phyloP scores from a whole-genome alignment of 1,140 invertebrate genomes.

The Drosophila miranda region DNA sequence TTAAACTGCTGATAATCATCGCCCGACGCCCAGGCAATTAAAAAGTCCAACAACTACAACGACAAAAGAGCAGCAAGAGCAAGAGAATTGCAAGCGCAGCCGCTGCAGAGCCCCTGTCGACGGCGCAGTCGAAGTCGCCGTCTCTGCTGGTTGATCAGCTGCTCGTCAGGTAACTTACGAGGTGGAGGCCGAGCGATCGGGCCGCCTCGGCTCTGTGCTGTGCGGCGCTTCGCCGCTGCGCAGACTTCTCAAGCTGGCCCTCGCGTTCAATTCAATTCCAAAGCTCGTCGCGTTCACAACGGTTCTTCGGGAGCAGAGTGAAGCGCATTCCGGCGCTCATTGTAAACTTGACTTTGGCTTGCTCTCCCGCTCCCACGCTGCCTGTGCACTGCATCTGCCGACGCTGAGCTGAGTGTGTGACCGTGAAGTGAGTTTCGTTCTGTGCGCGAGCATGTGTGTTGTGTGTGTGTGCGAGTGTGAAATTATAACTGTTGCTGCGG shows the following conservation, averaged over 20 bases:
- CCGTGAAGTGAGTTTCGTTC: constrained; percentile 60
- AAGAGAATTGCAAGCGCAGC: constrained; percentile 59
- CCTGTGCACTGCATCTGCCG: constrained; percentile 19
- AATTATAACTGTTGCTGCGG: constrained; percentile 28
- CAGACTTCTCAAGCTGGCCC: constrained; percentile 46
- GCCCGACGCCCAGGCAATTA: constrained; percentile 68
- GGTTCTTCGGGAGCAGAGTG: constrained; percentile 5
- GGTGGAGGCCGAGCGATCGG: background rate
- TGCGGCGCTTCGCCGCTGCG: constrained; percentile 19
- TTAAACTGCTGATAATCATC: constrained; percentile 56
- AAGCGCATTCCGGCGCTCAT: background rate
- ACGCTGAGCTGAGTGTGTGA: constrained; percentile 26
- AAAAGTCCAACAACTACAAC: constrained; percentile 13
- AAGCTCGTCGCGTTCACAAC: constrained; percentile 62
- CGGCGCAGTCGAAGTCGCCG: constrained; percentile 8
- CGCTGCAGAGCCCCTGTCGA: background rate
- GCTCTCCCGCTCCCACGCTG: constrained; percentile 26
- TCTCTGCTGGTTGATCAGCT: constrained; percentile 29
- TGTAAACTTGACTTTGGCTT: constrained; percentile 46
- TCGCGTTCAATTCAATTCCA: constrained; percentile 61
- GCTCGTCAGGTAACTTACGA: constrained; percentile 46
- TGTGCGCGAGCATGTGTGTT: constrained; percentile 24
- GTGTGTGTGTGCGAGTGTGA: constrained; percentile 10
- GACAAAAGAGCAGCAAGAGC: constrained; percentile 1
- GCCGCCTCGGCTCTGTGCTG: constrained; percentile 10